Evolutionary conservation across 2,113 vertebrate genomes (phyloP), one percentile per base, ranked within the genome.

Genomic region (Sturnus vulgaris): DNA sequence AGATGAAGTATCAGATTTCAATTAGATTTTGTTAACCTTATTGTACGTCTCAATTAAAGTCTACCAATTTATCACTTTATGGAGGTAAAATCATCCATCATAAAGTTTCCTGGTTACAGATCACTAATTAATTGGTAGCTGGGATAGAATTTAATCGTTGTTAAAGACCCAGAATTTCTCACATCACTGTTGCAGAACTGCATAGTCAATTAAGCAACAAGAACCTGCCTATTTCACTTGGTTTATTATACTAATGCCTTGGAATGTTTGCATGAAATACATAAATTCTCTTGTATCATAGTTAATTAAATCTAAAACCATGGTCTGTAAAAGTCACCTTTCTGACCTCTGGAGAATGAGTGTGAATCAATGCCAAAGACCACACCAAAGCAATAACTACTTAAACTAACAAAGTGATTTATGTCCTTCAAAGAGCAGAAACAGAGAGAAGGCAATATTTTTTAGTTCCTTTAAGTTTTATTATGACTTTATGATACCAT

Each of bases 171-270:
- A 79, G 22, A 83, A 73, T 66, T 70, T 96, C 76, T 89, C 78
- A 89, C 77, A 86, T 94, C 50, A 31, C 57, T 95, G 72, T 95
- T 87, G 87, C 70, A 92, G 84, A 96, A 96, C 86, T 94, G 63
- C 91, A 90, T 91, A 64, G 97, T 96, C 95, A 95, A 96, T 97
- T 97, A 97, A 97, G 82, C 95, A 97, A 96, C 83, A 97, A 96
- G 92, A 94, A 97, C 70, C 30, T 95, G 61, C 60, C 55, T 92
- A 77, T 93, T 91, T 96, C 82, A 91, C 57, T 93, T 80, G 75
- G 66, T 93, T 98, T 96, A 91, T 95, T 97, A 88, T 97, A 91
- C 61, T 79, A 96, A 95, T 78, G 92, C 57, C 82, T 93, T 80
- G 91, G 90, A 95, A 97, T 92, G 79, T 93, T 96, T 78, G 71